phyloP scores from a whole-genome alignment of 2,888 invertebrate genomes.

The Tetramorium bicarinatum region DNA sequence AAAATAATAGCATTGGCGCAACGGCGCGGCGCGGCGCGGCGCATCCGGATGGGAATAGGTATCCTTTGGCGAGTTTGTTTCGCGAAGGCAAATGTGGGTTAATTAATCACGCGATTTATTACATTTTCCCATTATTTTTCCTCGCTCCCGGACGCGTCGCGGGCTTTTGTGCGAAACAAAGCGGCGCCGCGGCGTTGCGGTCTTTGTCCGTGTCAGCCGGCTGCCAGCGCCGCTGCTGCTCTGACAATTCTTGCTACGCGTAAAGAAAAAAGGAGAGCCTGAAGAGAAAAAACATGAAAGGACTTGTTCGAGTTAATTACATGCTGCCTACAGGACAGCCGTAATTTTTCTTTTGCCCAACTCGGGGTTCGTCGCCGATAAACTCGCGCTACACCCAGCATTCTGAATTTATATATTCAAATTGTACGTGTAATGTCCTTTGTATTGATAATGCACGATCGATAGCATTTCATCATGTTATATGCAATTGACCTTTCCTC shows the following conservation, averaged over 20 bases:
- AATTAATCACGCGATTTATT: slow-evolving; percentile 78
- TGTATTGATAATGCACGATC: slow-evolving; percentile 6
- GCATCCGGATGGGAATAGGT: slow-evolving; percentile 31
- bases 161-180: slow-evolving; percentile 75
- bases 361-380: slow-evolving; percentile 56
- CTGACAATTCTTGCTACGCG: slow-evolving; percentile 61
- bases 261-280: slow-evolving; percentile 37
- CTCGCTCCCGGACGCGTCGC: slow-evolving; percentile 48
- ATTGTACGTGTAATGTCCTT: slow-evolving; percentile 12
- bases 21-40: too few species aligned
- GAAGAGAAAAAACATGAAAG: slow-evolving; percentile 44
- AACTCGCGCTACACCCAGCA: not conserved
- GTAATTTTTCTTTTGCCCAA: slow-evolving; percentile 70
- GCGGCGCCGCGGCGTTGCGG: slow-evolving; percentile 61
- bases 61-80: slow-evolving; percentile 51
- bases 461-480: not conserved
- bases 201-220: slow-evolving; percentile 64
- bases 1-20: slow-evolving; percentile 18
- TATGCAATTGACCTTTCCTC: not conserved
- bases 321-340: slow-evolving; percentile 71
- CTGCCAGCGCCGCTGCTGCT: slow-evolving; percentile 54
- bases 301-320: slow-evolving; percentile 72
- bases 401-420: slow-evolving; percentile 43
- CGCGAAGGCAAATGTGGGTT: slow-evolving; percentile 63
- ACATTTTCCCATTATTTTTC: slow-evolving; percentile 75